phyloP scores from a whole-genome alignment of 2,797 vertebrate genomes.

The Podarcis siculus region DNA sequence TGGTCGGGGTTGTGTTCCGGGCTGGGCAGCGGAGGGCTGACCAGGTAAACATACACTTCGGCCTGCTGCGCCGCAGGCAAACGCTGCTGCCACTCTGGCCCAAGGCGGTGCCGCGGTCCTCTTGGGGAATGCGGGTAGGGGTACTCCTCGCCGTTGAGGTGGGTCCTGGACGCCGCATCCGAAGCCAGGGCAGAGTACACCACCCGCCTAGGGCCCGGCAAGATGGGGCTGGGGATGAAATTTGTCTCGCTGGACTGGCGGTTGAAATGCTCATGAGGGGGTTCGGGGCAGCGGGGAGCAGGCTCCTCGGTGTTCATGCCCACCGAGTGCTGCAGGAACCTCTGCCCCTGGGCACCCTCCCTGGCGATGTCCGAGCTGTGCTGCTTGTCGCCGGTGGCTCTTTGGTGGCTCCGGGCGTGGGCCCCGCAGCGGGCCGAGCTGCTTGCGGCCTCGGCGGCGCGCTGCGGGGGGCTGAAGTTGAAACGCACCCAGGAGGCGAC shows the following conservation, averaged over 20 bases:
- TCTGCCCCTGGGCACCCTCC: not conserved
- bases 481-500: not conserved
- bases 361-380: rapidly evolving
- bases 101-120: not conserved
- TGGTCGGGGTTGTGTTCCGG: not conserved
- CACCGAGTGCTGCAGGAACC: not conserved
- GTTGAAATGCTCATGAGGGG: not conserved
- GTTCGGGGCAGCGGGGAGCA: not conserved
- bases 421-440: not conserved
- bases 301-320: not conserved
- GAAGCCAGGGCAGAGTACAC: constrained; percentile 1
- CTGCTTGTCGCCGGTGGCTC: constrained; percentile 25
- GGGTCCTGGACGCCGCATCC: not conserved
- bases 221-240: constrained; percentile 18
- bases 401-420: constrained; percentile 4
- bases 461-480: constrained; percentile 26
- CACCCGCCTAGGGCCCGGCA: not conserved
- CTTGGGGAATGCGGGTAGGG: not conserved
- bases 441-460: not conserved
- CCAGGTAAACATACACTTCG: constrained; percentile 19
- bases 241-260: not conserved
- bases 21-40: not conserved
- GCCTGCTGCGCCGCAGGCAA: constrained; percentile 26
- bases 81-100: constrained; percentile 22
- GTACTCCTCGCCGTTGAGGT: constrained; percentile 17